phyloP scores from a whole-genome alignment of 2,888 invertebrate species.

The Chorisops tibialis region DNA sequence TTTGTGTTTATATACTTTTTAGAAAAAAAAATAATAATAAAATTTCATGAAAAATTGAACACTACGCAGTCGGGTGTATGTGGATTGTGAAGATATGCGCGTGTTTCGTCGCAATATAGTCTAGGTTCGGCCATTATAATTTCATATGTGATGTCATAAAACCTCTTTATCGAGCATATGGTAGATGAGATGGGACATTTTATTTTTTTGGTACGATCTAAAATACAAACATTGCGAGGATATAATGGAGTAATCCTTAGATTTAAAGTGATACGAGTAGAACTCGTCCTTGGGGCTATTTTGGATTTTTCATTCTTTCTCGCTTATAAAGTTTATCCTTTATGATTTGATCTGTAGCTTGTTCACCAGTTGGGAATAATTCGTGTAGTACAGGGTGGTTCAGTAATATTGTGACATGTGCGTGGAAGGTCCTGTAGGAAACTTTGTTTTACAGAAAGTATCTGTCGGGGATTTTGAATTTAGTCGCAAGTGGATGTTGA shows the following conservation, averaged over 20 bases:
- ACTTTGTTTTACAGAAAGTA: too few relatives aligned
- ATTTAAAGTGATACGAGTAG: conserved; percentile 3
- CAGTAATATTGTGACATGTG: background rate
- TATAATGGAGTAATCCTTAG: conserved; percentile 1
- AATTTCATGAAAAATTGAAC: too few relatives aligned
- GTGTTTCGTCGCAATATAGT: too few relatives aligned
- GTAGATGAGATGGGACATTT: background rate
- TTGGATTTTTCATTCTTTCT: background rate
- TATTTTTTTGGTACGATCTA: too few relatives aligned
- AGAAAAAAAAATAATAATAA: too few relatives aligned
- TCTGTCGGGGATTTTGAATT: too few relatives aligned
- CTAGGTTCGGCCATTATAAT: background rate
- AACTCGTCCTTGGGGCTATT: background rate
- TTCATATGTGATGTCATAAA: conserved; percentile 7
- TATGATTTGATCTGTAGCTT: background rate
- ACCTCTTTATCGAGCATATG: conserved; percentile 6
- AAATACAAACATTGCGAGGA: too few relatives aligned
- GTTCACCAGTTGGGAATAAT: background rate
- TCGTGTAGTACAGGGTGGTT: background rate
- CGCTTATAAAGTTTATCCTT: conserved; percentile 6
- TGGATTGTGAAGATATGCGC: too few relatives aligned
- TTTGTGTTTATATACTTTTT: too few relatives aligned
- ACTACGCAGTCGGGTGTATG: too few relatives aligned
- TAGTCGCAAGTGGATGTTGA: too few relatives aligned
- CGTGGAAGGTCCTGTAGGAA: too few relatives aligned